A percentile compares a stretch with the other conserved stretches of the same genome.
Evolutionary conservation across 2,797 vertebrate species (phyloP).

Genomic region (Mycteria americana): DNA sequence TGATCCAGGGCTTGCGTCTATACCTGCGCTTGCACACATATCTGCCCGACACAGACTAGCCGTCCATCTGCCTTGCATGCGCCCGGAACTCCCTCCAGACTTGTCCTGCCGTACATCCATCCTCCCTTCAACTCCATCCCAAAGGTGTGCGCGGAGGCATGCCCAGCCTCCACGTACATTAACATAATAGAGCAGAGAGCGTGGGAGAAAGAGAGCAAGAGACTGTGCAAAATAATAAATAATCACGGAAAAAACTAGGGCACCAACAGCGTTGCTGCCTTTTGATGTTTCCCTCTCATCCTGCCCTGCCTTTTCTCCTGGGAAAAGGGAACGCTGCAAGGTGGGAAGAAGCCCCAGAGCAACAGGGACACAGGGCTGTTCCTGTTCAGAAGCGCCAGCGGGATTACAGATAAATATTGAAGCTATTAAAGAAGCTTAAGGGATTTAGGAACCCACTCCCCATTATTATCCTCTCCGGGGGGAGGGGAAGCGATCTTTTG

Average conservation of each 20-base stretch:
- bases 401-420: slow-evolving; percentile 58
- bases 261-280: background rate
- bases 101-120: background rate
- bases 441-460: slow-evolving; percentile 60
- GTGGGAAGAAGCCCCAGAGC: slow-evolving; percentile 2
- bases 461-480: background rate
- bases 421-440: slow-evolving; percentile 57
- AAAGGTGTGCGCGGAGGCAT: background rate
- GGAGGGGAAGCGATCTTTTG: background rate
- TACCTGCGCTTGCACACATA: rapidly evolving
- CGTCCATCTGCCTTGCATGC: rapidly evolving
- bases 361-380: background rate
- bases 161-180: background rate
- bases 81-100: background rate
- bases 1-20: background rate
- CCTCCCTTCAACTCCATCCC: background rate
- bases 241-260: background rate
- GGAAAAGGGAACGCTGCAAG: background rate
- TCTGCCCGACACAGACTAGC: rapidly evolving
- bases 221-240: slow-evolving; percentile 11
- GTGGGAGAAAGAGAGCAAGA: slow-evolving; percentile 14
- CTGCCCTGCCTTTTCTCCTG: background rate
- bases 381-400: background rate
- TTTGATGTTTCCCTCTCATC: slow-evolving; percentile 19
- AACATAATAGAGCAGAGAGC: background rate